A percentile compares a stretch with the other conserved stretches of the same genome.
phyloP scores from a whole-genome alignment of 64 coral and sea anemone species.

The Actinia equina region DNA sequence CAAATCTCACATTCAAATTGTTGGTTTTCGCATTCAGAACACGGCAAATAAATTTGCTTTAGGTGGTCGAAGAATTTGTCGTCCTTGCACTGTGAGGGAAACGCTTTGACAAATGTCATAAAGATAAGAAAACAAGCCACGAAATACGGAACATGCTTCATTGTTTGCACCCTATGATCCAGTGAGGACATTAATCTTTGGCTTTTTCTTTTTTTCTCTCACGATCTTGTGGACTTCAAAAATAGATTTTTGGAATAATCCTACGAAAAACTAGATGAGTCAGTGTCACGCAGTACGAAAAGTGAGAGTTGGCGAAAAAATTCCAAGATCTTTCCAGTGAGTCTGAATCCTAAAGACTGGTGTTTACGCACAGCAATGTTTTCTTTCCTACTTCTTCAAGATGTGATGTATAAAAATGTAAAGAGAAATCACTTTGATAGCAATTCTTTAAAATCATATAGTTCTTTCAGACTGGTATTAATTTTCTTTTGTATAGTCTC shows the following conservation, averaged over 20 bases:
- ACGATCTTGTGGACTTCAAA: not conserved
- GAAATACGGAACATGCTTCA: not conserved
- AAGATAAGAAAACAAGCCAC: not conserved
- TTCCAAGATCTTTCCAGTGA: not conserved
- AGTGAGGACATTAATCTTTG: not conserved
- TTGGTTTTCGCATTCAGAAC: constrained; percentile 39
- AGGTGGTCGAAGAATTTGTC: constrained; percentile 32
- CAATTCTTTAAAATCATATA: not conserved
- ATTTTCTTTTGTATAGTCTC: not conserved
- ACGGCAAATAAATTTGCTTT: constrained; percentile 32
- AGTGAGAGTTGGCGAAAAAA: not conserved
- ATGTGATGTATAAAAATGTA: too few relatives aligned
- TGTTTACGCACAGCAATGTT: not conserved
- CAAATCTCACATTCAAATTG: constrained; percentile 12
- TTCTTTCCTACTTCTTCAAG: not conserved
- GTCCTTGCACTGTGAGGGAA: constrained; percentile 29
- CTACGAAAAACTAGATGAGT: not conserved
- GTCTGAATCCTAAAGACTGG: not conserved
- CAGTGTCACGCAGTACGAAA: not conserved
- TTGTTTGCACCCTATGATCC: not conserved
- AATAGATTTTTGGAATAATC: too few relatives aligned
- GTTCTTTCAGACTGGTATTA: not conserved
- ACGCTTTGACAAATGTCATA: constrained; percentile 7
- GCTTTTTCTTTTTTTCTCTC: not conserved
- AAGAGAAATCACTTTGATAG: not conserved